Evolutionary conservation across 2,797 vertebrate species (phyloP).

Genomic region (Ptychobarbus kaznakovi): DNA sequence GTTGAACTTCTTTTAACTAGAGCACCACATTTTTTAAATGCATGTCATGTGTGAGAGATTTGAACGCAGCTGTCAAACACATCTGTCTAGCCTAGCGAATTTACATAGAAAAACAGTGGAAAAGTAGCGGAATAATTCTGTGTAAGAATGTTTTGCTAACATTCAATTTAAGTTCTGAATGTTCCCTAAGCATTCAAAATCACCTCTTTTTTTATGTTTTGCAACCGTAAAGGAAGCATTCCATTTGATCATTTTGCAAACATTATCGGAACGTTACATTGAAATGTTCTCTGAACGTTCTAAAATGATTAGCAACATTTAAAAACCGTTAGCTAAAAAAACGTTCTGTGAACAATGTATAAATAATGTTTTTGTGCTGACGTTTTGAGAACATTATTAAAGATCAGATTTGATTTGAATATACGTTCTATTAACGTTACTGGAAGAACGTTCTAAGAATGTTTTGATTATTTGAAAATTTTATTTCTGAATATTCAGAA

Average conservation of each 20-base stretch:
- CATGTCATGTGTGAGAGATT: neutral
- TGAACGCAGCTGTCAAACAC: neutral
- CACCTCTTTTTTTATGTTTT: neutral
- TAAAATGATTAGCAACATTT: neutral
- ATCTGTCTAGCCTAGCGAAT: neutral
- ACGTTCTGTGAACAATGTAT: too few species aligned
- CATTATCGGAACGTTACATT: neutral
- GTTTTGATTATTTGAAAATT: too few species aligned
- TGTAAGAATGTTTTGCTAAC: too few species aligned
- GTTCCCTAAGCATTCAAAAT: neutral
- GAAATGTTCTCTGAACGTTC: neutral
- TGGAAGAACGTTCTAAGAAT: neutral
- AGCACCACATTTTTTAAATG: neutral
- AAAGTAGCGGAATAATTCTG: too few species aligned
- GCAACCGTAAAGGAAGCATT: neutral
- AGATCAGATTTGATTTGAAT: neutral
- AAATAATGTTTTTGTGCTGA: neutral
- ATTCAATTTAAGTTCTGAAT: neutral
- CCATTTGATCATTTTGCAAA: neutral
- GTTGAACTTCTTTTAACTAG: neutral
- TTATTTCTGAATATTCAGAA: too few species aligned
- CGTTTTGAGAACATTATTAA: neutral
- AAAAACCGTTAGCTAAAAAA: neutral
- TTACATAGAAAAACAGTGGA: too few species aligned
- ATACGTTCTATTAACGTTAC: neutral